These are phyloP conservation scores for Mystacornis crossleyi DNA, from an alignment of 2,113 vertebrate genomes.

Conservation along the genomic window DNA sequence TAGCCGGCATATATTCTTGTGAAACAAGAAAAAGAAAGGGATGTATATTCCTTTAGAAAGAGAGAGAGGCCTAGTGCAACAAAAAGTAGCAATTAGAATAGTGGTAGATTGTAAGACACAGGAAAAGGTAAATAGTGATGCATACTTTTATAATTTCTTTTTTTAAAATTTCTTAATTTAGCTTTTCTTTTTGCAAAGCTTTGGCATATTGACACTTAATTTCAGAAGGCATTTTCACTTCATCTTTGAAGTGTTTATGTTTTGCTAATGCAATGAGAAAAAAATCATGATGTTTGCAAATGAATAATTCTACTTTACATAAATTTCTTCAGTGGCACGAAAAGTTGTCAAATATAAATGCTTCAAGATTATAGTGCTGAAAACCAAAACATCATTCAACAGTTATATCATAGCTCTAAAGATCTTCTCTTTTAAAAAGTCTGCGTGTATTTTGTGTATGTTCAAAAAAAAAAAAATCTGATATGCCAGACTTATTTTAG, in stretches of 20 bases:
- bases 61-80: background rate
- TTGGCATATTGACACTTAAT: background rate
- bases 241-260: background rate
- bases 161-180: background rate
- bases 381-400: background rate
- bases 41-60: background rate
- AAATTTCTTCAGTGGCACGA: background rate
- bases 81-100: background rate
- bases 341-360: background rate
- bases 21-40: background rate
- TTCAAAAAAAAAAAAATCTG: background rate
- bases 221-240: background rate
- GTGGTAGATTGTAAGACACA: background rate
- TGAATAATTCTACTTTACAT: background rate
- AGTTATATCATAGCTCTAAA: background rate
- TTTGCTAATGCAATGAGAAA: background rate
- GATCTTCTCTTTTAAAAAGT: background rate
- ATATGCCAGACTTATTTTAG: background rate
- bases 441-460: background rate
- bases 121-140: background rate
- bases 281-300: background rate
- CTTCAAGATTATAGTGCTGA: background rate
- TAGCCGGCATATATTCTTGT: background rate
- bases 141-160: background rate
- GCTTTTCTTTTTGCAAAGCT: background rate